These are phyloP conservation scores for Lepidonotus clava DNA, from an alignment of 2,888 invertebrate genomes.

Conservation along the genomic window DNA sequence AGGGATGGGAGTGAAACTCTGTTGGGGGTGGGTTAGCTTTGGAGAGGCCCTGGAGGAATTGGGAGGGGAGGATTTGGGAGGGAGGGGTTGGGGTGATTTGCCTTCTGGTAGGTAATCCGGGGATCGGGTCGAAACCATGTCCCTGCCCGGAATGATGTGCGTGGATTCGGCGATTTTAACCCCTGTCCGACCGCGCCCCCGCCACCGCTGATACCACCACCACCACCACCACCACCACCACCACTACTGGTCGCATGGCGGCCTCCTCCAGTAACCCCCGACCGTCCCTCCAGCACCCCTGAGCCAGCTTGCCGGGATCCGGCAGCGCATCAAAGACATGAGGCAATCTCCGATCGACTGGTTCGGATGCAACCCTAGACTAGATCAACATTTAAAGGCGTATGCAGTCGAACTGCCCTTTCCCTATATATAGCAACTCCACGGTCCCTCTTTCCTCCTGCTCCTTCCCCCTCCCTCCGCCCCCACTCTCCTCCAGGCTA, in stretches of 20 bases:
- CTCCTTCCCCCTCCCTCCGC: neutral
- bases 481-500: neutral
- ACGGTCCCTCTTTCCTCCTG: neutral
- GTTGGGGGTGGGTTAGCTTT: too few relatives aligned
- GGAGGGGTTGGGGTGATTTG: too few relatives aligned
- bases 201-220: neutral
- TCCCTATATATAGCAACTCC: neutral
- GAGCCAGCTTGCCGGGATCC: neutral
- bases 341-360: constrained; percentile 26
- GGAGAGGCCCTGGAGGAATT: too few relatives aligned
- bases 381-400: constrained; percentile 22
- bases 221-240: neutral
- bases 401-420: neutral
- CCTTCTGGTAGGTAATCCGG: too few relatives aligned
- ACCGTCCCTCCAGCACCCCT: neutral
- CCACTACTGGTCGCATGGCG: neutral
- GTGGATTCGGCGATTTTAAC: too few relatives aligned
- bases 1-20: too few relatives aligned
- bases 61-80: too few relatives aligned
- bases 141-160: too few relatives aligned
- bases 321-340: neutral
- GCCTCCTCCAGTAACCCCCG: neutral
- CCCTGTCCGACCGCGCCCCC: neutral
- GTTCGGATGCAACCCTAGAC: neutral
- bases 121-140: too few relatives aligned